phyloP scores from a whole-genome alignment of 2,888 invertebrate species.

The Chloromyia formosa region DNA sequence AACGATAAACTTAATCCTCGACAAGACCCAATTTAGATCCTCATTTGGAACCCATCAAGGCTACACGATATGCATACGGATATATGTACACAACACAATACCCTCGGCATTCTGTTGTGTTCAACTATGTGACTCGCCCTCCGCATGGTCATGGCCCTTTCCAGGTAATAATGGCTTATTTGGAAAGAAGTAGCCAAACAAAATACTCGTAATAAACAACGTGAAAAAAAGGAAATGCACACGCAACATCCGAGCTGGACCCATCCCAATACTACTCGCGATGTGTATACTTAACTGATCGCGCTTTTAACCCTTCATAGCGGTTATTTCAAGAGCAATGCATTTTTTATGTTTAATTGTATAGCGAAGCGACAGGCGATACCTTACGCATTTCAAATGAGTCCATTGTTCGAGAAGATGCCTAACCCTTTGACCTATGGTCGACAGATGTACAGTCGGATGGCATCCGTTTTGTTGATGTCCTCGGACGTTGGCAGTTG shows the following conservation, averaged over 20 bases:
- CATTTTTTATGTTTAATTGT: conserved; percentile 24
- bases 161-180: conserved; percentile 49
- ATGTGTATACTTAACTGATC: conserved; percentile 24
- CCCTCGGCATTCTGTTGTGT: too few relatives aligned
- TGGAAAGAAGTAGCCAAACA: conserved; percentile 17
- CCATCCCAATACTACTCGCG: not conserved
- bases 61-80: too few relatives aligned
- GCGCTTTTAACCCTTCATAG: conserved; percentile 28
- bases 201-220: too few relatives aligned
- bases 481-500: too few relatives aligned
- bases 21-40: too few relatives aligned
- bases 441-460: conserved; percentile 46
- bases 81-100: too few relatives aligned
- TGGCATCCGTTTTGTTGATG: too few relatives aligned
- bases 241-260: conserved; percentile 10
- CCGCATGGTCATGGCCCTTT: conserved; percentile 35
- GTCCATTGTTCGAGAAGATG: conserved; percentile 20
- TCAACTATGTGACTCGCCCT: too few relatives aligned
- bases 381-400: conserved; percentile 23
- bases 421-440: conserved; percentile 50
- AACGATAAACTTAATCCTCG: too few relatives aligned
- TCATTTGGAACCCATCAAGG: too few relatives aligned
- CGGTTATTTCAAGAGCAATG: conserved; percentile 7
- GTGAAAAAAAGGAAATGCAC: conserved; percentile 22
- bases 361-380: not conserved